Evolutionary conservation across 2,888 invertebrate genomes (phyloP).

Genomic region (Drosophila macrothrix): DNA sequence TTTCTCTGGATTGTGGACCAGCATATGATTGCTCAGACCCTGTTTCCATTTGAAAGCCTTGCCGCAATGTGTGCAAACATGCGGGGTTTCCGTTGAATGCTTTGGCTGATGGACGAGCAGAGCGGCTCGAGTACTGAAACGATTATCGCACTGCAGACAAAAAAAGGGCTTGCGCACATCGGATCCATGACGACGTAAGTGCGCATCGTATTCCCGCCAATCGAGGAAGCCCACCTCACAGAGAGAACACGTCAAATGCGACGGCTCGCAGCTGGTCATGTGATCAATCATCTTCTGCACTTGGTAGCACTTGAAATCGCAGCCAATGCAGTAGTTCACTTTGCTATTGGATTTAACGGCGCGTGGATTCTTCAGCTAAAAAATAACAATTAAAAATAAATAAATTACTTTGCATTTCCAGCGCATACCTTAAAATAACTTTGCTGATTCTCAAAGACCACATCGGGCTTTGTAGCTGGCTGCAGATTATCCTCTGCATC

Average conservation of each 20-base stretch:
- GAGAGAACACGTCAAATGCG: constrained; percentile 82
- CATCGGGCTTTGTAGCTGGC: constrained; percentile 52
- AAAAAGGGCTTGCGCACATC: constrained; percentile 86
- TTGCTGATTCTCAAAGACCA: constrained; percentile 81
- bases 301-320: constrained; percentile 84
- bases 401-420: neutral
- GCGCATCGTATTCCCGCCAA: constrained; percentile 83
- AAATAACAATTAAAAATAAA: neutral
- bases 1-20: constrained; percentile 86
- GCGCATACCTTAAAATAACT: constrained; percentile 80
- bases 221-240: constrained; percentile 83
- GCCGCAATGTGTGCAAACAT: constrained; percentile 86
- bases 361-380: constrained; percentile 77
- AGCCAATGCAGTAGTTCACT: constrained; percentile 84
- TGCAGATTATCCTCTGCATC: constrained; percentile 53
- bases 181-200: constrained; percentile 84
- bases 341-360: constrained; percentile 80
- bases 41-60: constrained; percentile 88
- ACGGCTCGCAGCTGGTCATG: constrained; percentile 79
- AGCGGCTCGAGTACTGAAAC: constrained; percentile 86
- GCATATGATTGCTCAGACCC: constrained; percentile 86
- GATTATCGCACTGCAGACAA: constrained; percentile 86
- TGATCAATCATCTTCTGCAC: constrained; percentile 84
- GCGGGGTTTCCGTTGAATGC: constrained; percentile 86
- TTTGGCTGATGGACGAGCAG: constrained; percentile 86